Percentiles rank a stretch among this genome's conserved stretches.
These are phyloP conservation scores for Pipistrellus pygmaeus DNA, from an alignment of 2,797 vertebrate genomes.

Conservation along the genomic window DNA sequence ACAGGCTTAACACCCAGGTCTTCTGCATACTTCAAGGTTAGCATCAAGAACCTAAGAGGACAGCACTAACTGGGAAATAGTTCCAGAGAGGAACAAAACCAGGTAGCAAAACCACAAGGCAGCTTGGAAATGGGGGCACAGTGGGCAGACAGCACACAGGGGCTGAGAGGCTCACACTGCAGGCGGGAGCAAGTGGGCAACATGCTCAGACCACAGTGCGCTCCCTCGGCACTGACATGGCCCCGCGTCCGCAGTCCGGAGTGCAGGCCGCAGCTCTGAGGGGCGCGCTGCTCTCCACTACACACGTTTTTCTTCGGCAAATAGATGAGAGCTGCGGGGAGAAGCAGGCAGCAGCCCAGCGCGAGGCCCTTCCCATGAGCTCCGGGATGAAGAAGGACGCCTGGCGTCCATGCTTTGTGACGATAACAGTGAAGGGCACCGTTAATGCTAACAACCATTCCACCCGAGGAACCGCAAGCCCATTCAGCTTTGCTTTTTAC, in stretches of 20 bases:
- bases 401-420: conserved; percentile 58
- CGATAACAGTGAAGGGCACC: conserved; percentile 77
- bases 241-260: too few species aligned
- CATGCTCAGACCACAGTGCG: too few species aligned
- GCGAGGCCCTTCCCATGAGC: conserved; percentile 61
- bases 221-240: too few species aligned
- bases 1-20: neutral
- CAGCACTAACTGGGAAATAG: neutral
- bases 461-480: conserved; percentile 66
- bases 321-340: neutral
- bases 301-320: neutral
- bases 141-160: neutral
- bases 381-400: conserved; percentile 56
- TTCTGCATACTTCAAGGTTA: neutral
- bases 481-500: conserved; percentile 64
- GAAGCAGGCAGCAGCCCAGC: neutral
- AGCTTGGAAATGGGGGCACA: too few species aligned
- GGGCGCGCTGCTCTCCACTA: neutral
- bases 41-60: neutral
- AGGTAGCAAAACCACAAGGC: neutral
- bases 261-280: neutral
- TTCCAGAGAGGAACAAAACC: neutral
- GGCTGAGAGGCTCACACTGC: too few species aligned
- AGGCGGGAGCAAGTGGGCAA: neutral
- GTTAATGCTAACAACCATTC: conserved; percentile 79